Conservation (phyloP, 2,797 vertebrate genomes). For the Poecilia wingei region DNA sequence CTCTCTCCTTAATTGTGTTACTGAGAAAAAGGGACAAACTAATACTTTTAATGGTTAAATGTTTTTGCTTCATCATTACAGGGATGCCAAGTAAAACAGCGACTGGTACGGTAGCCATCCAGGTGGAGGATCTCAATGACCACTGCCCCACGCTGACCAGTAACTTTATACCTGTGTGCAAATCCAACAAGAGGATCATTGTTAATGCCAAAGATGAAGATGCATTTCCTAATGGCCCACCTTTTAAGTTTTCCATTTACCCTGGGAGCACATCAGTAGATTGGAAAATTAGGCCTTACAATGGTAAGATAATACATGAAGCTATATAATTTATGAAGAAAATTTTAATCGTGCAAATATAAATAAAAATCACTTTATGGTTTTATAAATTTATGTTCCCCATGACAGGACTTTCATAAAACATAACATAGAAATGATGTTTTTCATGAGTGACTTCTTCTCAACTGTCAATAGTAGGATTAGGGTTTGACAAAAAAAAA, state of each 20-base stretch:
- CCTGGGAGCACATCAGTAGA: conserved; percentile 74
- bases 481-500: neutral
- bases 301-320: conserved; percentile 78
- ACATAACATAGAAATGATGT: neutral
- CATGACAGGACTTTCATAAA: neutral
- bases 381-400: neutral
- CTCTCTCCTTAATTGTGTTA: neutral
- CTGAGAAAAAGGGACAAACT: neutral
- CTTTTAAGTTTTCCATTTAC: conserved; percentile 85
- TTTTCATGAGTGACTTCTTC: neutral
- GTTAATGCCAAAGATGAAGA: conserved; percentile 86
- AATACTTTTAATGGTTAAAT: conserved; percentile 7
- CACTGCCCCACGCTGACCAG: conserved; percentile 86
- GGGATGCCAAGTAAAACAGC: conserved; percentile 81
- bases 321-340: neutral
- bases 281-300: conserved; percentile 81
- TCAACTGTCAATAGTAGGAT: neutral
- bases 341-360: neutral
- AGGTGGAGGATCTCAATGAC: conserved; percentile 81
- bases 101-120: conserved; percentile 83
- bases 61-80: conserved; percentile 46
- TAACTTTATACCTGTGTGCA: conserved; percentile 74
- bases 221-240: conserved; percentile 79
- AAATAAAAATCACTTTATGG: neutral
- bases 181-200: conserved; percentile 62